Evolutionary conservation across 2,113 vertebrate genomes (phyloP), one percentile per base, ranked within the genome.

Genomic region (Sinosuthora webbiana): DNA sequence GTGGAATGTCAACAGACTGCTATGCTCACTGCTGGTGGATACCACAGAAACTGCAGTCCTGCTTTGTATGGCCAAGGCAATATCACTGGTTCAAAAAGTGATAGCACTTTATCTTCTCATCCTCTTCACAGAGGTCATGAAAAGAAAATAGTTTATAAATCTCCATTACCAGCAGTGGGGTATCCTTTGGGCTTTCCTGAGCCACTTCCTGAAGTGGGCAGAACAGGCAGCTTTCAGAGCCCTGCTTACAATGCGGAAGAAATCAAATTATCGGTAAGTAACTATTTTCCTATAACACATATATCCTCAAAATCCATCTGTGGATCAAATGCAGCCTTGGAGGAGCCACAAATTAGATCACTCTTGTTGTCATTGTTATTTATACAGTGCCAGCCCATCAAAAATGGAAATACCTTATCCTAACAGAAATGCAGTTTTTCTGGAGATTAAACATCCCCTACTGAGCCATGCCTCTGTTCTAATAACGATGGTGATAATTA

Each of bases 231-330:
- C 21, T 78, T 77, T 24, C 41, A 94, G 63, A 96, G 83, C 59
- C 64, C 88, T 64, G 50, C 95, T 68, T 69, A 59, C 42, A 70
- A 30, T 57, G 81, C 62, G 0, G 95, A 96, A 64, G 96, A 97
- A 73, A 83, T 69, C 28, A 88, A 96, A 73, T 90, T 87, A 70
- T 23, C 89, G 14, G 98, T 98, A 93, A 98, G 98, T 97, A 82
- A 52, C 59, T 85, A 15, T 64, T 95, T 88, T 80, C 52, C 59
- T 78, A 2, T 63, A 70, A 83, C 13, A 56, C 14, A 13, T 37
- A 39, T 37, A 42, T 67, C 49, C 31, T 64, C 68, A 76, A 77
- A 50, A 68, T 79, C 45, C 45, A 35, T 59, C 52, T 73, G 45
- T n/a, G 19, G 50, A 84, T 31, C 35, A 87, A 76, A 41, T 65